phyloP scores from a whole-genome alignment of 2,888 invertebrate genomes.

The Orthonevra nobilis region DNA sequence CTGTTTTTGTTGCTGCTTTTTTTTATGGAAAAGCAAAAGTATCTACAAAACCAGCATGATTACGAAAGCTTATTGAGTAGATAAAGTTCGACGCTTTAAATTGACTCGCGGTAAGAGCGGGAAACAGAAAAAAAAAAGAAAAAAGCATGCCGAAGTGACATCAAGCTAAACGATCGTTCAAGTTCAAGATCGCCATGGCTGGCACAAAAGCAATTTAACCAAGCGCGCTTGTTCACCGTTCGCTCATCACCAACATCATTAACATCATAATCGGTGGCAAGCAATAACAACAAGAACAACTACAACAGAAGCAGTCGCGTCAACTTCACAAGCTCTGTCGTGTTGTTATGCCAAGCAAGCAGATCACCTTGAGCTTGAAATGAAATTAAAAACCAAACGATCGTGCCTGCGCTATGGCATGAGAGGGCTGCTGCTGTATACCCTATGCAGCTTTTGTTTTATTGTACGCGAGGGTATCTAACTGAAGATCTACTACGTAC shows the following conservation, averaged over 20 bases:
- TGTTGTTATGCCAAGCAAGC: constrained; percentile 54
- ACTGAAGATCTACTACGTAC: constrained; percentile 30
- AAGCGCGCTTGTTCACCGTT: constrained; percentile 27
- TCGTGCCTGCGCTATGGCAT: constrained; percentile 44
- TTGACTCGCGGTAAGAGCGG: background rate
- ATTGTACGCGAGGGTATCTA: too few species aligned
- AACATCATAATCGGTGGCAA: constrained; percentile 30
- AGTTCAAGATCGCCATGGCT: constrained; percentile 64
- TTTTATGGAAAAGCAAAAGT: constrained; percentile 20
- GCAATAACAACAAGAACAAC: too few species aligned
- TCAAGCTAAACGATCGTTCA: constrained; percentile 59
- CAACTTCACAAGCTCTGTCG: constrained; percentile 32
- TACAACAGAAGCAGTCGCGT: constrained; percentile 14
- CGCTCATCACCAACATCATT: constrained; percentile 47
- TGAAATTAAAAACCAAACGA: constrained; percentile 68
- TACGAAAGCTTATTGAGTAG: constrained; percentile 61
- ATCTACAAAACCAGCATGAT: constrained; percentile 40
- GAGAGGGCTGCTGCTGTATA: constrained; percentile 38
- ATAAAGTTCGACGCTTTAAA: constrained; percentile 46
- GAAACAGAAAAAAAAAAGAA: background rate
- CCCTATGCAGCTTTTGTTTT: too few species aligned
- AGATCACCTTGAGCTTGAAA: constrained; percentile 70
- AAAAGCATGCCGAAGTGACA: constrained; percentile 12
- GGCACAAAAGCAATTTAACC: constrained; percentile 37
- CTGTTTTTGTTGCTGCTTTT: too few species aligned